phyloP scores from a whole-genome alignment of 2,113 vertebrate species.

The Stigmatopora argus region DNA sequence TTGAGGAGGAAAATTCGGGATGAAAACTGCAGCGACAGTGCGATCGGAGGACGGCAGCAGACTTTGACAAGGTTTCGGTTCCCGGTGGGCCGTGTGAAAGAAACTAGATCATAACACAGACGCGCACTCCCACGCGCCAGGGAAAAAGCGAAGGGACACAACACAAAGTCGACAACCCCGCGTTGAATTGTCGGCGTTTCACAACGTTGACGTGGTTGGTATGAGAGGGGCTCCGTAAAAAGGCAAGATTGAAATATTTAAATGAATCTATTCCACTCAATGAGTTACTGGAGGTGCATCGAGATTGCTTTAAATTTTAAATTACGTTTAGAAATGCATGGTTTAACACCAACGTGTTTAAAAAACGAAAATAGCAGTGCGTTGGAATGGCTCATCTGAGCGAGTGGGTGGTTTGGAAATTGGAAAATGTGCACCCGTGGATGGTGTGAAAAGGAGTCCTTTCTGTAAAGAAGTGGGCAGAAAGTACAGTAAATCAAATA shows the following conservation, averaged over 20 bases:
- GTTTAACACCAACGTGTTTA: neutral
- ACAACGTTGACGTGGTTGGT: conserved; percentile 8
- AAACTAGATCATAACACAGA: conserved; percentile 6
- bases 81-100: conserved; percentile 21
- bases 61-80: conserved; percentile 19
- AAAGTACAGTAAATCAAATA: no score
- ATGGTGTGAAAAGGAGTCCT: conserved; percentile 4
- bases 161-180: conserved; percentile 10
- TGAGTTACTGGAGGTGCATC: neutral
- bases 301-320: neutral
- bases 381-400: conserved; percentile 24
- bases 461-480: neutral
- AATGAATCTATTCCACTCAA: no score
- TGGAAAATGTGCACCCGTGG: conserved; percentile 3
- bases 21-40: conserved; percentile 13
- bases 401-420: conserved; percentile 12
- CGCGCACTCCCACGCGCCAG: conserved; percentile 16
- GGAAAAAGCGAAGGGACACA: conserved; percentile 9
- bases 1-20: conserved; percentile 15
- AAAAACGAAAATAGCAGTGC: neutral
- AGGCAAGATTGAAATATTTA: no score
- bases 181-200: conserved; percentile 22
- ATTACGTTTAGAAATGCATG: neutral
- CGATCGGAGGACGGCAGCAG: conserved; percentile 2
- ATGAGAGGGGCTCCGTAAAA: no score